Percentiles rank a stretch among this genome's conserved stretches.
Conservation (phyloP, 2,113 vertebrate genomes). For the Rhagologus leucostigma region DNA sequence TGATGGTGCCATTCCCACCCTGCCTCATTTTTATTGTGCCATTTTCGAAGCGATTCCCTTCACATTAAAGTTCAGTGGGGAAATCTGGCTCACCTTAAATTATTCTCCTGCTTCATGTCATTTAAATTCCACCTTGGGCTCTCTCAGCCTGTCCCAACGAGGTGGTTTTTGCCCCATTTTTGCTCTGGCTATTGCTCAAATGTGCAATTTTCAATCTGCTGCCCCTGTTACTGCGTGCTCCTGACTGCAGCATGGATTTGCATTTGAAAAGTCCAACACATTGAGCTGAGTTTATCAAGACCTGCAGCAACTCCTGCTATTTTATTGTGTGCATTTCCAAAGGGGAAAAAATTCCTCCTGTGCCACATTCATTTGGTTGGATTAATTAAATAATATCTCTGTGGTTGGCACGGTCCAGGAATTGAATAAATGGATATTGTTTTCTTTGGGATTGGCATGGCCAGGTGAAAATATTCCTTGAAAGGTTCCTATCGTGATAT, state of each 20-base stretch:
- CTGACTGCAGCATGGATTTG: not conserved
- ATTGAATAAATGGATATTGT: not conserved
- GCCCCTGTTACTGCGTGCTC: fast-evolving
- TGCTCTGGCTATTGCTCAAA: not conserved
- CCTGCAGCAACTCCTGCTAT: not conserved
- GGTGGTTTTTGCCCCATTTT: not conserved
- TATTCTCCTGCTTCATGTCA: not conserved
- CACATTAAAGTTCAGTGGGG: not conserved
- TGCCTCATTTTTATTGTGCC: not conserved
- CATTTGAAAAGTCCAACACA: not conserved
- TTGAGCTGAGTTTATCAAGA: not conserved
- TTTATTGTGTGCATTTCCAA: not conserved
- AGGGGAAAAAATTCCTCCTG: not conserved
- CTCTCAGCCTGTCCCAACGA: not conserved
- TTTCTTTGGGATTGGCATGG: not conserved
- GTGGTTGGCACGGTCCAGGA: not conserved
- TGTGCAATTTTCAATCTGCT: not conserved
- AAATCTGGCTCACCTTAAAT: not conserved
- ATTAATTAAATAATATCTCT: not conserved
- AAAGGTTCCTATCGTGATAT: not conserved
- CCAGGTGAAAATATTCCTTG: not conserved
- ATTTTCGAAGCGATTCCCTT: not conserved
- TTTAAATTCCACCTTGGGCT: not conserved
- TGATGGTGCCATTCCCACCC: not conserved
- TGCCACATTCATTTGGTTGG: not conserved